phyloP scores from a whole-genome alignment of 2,888 invertebrate species.

The Psylliodes chrysocephalus region DNA sequence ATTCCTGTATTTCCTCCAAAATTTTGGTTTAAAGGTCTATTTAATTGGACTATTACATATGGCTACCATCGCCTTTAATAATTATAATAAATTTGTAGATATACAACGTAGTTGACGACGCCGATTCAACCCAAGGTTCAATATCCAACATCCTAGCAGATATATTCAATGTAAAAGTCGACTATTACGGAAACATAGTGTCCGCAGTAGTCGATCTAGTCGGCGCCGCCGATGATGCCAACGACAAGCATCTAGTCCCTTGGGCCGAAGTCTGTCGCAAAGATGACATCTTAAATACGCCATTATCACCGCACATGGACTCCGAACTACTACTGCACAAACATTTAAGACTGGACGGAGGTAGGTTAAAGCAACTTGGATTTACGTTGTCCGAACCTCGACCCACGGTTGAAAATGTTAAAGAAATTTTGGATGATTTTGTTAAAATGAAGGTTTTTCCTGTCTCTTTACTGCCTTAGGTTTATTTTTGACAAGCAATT shows the following conservation, averaged over 20 bases:
- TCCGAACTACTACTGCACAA: constrained; percentile 84
- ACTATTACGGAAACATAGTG: constrained; percentile 85
- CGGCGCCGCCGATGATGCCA: constrained; percentile 87
- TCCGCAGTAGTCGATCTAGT: constrained; percentile 85
- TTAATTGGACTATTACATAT: too few species aligned
- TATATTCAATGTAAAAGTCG: constrained; percentile 86
- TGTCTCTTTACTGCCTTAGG: constrained; percentile 67
- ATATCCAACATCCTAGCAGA: constrained; percentile 83
- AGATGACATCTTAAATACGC: constrained; percentile 82
- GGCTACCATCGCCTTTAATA: too few species aligned
- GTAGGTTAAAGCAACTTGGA: constrained; percentile 71
- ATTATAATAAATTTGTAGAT: constrained; percentile 63
- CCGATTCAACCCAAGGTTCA: constrained; percentile 85
- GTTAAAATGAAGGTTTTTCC: constrained; percentile 86
- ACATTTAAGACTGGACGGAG: constrained; percentile 79
- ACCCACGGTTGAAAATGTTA: constrained; percentile 65
- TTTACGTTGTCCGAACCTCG: constrained; percentile 72
- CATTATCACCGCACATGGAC: constrained; percentile 88
- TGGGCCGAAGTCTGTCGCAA: constrained; percentile 89
- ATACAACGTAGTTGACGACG: constrained; percentile 87
- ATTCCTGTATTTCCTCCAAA: too few species aligned
- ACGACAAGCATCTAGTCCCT: constrained; percentile 91
- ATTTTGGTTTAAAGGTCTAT: too few species aligned
- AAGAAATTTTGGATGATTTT: constrained; percentile 82
- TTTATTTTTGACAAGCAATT: neutral